These are phyloP conservation scores for Baronia brevicornis DNA, from an alignment of 2,888 invertebrate species.

Conservation along the genomic window DNA sequence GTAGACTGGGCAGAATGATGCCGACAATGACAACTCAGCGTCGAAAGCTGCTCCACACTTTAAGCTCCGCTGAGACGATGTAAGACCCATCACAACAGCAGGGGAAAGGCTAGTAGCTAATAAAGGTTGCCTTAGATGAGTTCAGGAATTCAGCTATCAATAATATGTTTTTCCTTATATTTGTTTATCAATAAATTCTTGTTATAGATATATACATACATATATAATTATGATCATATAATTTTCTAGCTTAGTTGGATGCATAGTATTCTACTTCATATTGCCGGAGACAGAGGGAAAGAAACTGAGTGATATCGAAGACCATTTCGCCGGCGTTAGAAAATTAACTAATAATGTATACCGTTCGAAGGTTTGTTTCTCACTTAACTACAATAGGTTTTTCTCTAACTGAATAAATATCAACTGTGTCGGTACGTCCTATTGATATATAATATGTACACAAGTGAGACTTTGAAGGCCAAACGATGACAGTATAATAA, in stretches of 20 bases:
- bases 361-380: slow-evolving; percentile 40
- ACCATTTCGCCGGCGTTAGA: slow-evolving; percentile 78
- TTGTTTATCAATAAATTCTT: background rate
- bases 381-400: background rate
- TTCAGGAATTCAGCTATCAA: too few relatives aligned
- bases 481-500: too few relatives aligned
- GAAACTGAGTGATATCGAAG: slow-evolving; percentile 81
- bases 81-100: too few relatives aligned
- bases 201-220: background rate
- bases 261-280: slow-evolving; percentile 78
- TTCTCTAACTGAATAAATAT: background rate
- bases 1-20: too few relatives aligned
- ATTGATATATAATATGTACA: too few relatives aligned
- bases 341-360: slow-evolving; percentile 65
- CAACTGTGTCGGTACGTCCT: too few relatives aligned
- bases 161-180: background rate
- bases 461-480: too few relatives aligned
- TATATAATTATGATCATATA: slow-evolving; percentile 1
- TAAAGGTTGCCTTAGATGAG: too few relatives aligned
- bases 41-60: too few relatives aligned
- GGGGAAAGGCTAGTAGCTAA: too few relatives aligned
- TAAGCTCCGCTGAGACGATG: too few relatives aligned
- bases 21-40: too few relatives aligned
- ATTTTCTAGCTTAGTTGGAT: slow-evolving; percentile 73
- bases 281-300: slow-evolving; percentile 91